Evolutionary conservation across 2,797 vertebrate genomes (phyloP).

Genomic region (Siniperca obscura): DNA sequence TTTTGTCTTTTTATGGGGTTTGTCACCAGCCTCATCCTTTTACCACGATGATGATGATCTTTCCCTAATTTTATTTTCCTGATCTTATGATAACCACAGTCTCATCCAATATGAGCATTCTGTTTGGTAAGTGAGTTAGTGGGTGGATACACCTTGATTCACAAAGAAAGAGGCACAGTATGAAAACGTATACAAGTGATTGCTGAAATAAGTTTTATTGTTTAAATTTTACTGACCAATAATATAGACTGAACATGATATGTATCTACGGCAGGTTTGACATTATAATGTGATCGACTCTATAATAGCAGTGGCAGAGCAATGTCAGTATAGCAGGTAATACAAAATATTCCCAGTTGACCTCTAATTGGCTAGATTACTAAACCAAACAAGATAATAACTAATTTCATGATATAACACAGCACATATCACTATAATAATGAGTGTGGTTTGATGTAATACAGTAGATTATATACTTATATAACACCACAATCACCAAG

Average conservation of each 20-base stretch:
- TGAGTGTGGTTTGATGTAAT: neutral
- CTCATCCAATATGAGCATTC: neutral
- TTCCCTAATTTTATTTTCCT: neutral
- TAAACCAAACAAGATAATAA: neutral
- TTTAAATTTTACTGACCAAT: neutral
- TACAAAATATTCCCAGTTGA: neutral
- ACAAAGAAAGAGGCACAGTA: neutral
- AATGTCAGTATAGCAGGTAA: neutral
- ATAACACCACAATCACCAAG: neutral
- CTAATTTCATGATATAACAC: neutral
- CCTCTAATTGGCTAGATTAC: neutral
- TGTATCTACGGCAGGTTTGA: neutral
- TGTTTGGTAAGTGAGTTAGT: neutral
- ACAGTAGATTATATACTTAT: no score
- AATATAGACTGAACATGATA: neutral
- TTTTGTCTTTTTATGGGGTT: neutral
- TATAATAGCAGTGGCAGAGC: neutral
- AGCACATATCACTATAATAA: neutral
- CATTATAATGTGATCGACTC: neutral
- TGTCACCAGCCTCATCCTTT: neutral
- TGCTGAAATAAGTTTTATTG: neutral
- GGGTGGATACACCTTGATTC: neutral
- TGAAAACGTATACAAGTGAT: neutral
- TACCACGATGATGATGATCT: no score
- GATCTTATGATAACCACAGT: no score